Evolutionary conservation across 2,797 vertebrate genomes (phyloP), one percentile per base, ranked within the genome.

Genomic region (Esox masquinongy): DNA sequence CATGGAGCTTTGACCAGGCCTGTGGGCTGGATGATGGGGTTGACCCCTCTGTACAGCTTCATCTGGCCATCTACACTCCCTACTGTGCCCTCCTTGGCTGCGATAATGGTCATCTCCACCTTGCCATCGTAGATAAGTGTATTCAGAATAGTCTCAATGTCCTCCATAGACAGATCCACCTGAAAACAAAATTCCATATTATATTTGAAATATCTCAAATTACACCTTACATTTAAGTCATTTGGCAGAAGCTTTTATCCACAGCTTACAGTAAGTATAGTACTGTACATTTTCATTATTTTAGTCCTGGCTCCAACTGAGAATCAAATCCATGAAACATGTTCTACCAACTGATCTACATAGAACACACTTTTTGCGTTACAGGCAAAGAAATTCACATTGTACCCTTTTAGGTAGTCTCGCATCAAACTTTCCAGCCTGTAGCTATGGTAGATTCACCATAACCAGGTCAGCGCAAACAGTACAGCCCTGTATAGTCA

Each of bases 121-220:
- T 99, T 99, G 7, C 98, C 98, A 51, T 99, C 98, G 43, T 97
- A 99, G 84, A 99, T 98, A 39, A 99, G 93, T 0, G 98, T 99
- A 87, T 99, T 99, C 79, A 99, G 89, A 89, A 99, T 99, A 70
- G 98, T 99, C 94, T 99, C 98, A 2, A 99, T 99, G 88, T 99
- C 97, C 76, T 99, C 98, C 97, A 99, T 99, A 26, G 98, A 99
- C 85, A 99, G 87, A 75, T 99, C 98, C 82, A 99, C 98, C 98
- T 99, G 85, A 0, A 29, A 15, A 51, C 22, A 68, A 39, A 68
- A 34, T 43, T 22, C 56, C 2, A 61, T 24, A 24, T 26, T 12
- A 47, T 14, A 47, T 47, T 39, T 39, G 4, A 47, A 47, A 47
- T 47, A 3, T 11, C 36, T 39, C 43, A 47, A 47, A 0, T 47